Conservation (phyloP, 2,888 invertebrate species). For the Entomobrya proxima region DNA sequence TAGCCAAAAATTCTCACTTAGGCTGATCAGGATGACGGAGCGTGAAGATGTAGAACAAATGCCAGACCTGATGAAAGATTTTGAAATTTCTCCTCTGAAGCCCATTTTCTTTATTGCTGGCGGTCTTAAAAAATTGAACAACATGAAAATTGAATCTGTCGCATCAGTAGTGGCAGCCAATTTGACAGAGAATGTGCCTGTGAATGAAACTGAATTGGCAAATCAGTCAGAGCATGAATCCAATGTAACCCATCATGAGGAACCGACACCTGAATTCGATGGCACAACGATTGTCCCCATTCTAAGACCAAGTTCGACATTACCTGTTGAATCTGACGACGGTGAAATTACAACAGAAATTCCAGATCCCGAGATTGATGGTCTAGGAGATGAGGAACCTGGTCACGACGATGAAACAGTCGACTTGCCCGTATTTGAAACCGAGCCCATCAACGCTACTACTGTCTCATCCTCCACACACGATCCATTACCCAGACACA, state of each 20-base stretch:
- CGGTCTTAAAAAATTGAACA: constrained; percentile 37
- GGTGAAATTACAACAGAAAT: no score
- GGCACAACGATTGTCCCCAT: neutral
- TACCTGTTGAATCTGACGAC: constrained; percentile 45
- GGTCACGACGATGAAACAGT: no score
- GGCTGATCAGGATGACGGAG: constrained; percentile 67
- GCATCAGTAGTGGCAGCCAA: neutral
- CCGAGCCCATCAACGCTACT: neutral
- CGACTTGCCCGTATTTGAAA: no score
- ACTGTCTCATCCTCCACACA: neutral
- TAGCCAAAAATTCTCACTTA: constrained; percentile 60
- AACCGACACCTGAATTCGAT: neutral
- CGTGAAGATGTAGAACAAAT: constrained; percentile 65
- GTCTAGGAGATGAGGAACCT: neutral
- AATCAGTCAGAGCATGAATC: neutral
- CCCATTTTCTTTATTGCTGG: constrained; percentile 69
- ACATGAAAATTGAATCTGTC: neutral
- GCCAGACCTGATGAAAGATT: constrained; percentile 68
- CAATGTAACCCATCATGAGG: neutral
- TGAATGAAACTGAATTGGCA: neutral
- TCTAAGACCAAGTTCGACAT: neutral
- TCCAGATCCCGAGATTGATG: neutral
- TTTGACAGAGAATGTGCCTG: neutral
- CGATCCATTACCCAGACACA: neutral
- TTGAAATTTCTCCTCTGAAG: constrained; percentile 61